Conservation (phyloP, 35 echinoderm and acorn worm species). For the Ophioderma brevispina region DNA sequence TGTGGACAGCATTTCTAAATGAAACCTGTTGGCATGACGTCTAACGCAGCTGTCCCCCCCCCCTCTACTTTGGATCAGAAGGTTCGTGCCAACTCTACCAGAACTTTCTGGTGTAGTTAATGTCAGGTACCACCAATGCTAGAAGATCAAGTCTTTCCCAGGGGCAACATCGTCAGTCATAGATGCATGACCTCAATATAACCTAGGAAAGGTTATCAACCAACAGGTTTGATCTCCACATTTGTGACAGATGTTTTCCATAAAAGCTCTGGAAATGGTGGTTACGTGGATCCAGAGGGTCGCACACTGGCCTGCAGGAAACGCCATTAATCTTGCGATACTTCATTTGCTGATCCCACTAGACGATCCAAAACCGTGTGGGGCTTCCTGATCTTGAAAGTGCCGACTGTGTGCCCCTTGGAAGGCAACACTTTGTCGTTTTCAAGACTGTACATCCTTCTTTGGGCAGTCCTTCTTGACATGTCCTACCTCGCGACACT, state of each 20-base stretch:
- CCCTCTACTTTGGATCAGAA: no score
- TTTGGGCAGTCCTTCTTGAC: no score
- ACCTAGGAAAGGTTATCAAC: neutral
- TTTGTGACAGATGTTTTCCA: neutral
- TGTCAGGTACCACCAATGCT: constrained; percentile 11
- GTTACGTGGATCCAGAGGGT: constrained; percentile 1
- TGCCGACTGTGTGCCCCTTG: no score
- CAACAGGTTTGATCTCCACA: neutral
- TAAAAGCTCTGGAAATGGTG: neutral
- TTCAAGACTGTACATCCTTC: no score
- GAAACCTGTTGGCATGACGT: neutral
- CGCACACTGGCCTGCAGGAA: neutral
- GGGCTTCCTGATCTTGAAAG: no score
- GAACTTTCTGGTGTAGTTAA: neutral
- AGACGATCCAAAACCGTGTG: no score
- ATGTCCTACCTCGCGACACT: no score
- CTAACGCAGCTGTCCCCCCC: neutral
- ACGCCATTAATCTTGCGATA: neutral
- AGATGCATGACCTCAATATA: neutral
- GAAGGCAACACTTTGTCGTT: no score
- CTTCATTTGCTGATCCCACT: neutral
- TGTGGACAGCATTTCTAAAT: no score
- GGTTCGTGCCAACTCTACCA: neutral
- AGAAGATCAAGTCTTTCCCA: neutral
- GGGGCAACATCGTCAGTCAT: neutral